These are phyloP conservation scores for Leistus spinibarbis DNA, from an alignment of 2,888 invertebrate species.

Conservation along the genomic window DNA sequence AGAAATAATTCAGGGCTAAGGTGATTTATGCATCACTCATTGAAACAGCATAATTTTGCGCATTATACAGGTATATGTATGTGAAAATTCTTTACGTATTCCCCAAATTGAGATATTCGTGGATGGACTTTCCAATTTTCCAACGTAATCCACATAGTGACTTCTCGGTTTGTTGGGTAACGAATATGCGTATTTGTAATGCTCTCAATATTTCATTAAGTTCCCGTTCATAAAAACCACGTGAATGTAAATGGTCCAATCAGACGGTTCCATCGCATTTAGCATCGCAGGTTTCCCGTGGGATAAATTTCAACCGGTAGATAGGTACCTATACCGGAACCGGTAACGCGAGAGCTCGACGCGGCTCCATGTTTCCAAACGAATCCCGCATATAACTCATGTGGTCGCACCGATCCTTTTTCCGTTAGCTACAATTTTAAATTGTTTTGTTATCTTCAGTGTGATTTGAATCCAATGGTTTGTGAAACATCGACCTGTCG, in stretches of 20 bases:
- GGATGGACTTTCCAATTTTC: too few species aligned
- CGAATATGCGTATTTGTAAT: neutral
- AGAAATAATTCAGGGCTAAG: too few species aligned
- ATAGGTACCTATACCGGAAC: conserved; percentile 3
- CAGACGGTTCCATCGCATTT: conserved; percentile 13
- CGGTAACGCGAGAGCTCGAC: conserved; percentile 13
- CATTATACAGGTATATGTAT: too few species aligned
- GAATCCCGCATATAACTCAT: conserved; percentile 29
- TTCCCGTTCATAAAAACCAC: conserved; percentile 20
- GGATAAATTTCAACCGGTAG: conserved; percentile 16
- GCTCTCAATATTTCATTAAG: conserved; percentile 28
- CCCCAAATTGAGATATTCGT: neutral
- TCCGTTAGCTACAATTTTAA: conserved; percentile 25
- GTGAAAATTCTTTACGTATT: too few species aligned
- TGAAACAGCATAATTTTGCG: too few species aligned
- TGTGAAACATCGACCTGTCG: conserved; percentile 18
- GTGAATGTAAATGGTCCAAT: conserved; percentile 30
- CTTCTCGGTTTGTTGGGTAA: neutral
- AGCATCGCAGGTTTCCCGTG: conserved; percentile 12
- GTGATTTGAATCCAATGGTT: conserved; percentile 26
- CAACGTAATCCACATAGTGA: neutral
- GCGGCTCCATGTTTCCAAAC: conserved; percentile 3
- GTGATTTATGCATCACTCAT: too few species aligned
- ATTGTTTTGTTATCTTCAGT: conserved; percentile 34
- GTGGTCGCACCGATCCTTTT: conserved; percentile 10